Conservation (phyloP, 2,888 invertebrate species). For the Oscheius sp. region DNA sequence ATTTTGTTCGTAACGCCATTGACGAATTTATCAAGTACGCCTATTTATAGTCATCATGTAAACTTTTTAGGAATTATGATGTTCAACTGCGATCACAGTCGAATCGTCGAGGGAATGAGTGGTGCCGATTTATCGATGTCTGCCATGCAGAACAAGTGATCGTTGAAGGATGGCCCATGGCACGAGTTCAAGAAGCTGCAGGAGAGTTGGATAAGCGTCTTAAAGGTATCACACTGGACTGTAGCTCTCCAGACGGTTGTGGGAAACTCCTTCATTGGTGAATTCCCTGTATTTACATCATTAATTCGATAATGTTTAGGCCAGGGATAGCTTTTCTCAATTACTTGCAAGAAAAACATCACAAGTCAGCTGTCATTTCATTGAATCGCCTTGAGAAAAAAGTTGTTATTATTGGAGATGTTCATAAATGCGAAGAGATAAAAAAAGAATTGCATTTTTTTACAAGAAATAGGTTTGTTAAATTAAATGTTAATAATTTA, state of each 20-base stretch:
- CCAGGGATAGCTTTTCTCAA: constrained; percentile 4
- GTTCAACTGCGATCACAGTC: not conserved
- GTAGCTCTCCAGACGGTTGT: not conserved
- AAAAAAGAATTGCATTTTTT: not conserved
- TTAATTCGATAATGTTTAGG: not conserved
- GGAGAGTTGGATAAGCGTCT: not conserved
- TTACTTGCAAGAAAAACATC: not conserved
- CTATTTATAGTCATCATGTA: not conserved
- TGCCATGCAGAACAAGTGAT: not conserved
- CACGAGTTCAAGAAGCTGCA: not conserved
- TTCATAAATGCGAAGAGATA: not conserved
- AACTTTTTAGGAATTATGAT: not conserved
- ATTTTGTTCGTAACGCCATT: not conserved
- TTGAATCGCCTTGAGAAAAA: not conserved
- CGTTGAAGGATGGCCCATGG: constrained; percentile 11
- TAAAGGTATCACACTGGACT: not conserved
- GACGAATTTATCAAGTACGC: not conserved
- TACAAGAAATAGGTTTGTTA: not conserved
- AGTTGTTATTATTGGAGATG: constrained; percentile 5
- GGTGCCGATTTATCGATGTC: not conserved
- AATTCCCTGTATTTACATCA: not conserved
- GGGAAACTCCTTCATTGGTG: constrained; percentile 3
- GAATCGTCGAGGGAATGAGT: not conserved
- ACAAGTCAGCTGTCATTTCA: not conserved
- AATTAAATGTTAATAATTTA: not conserved